Evolutionary conservation across 2,797 vertebrate species (phyloP), one percentile per base, ranked within the genome.

Genomic region (Syndactyla subalaris): DNA sequence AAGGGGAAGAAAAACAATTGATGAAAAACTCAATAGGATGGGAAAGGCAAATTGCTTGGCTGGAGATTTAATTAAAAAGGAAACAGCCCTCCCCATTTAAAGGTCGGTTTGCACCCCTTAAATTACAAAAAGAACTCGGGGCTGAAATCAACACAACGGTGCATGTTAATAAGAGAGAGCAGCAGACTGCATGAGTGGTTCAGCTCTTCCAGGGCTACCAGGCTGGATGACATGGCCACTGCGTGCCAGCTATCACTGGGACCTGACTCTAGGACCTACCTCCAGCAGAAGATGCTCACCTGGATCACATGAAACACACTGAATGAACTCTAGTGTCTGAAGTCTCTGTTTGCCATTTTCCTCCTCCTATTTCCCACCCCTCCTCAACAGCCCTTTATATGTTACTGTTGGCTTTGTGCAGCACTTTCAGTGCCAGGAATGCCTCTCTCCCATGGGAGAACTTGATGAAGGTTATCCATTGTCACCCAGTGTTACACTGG

Each of bases 41-140:
- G 93, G 96, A 97, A 98, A 97, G 94, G 96, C 94, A 97, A 97
- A 98, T 95, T 97, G 91, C 96, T 94, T 94, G 96, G 93, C 96
- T 96, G 94, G 94, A 97, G 97, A 96, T 98, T 97, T 97, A 97
- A 97, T 98, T 97, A 96, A 96, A 96, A 97, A 97, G 87, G 96
- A 97, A 97, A 94, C 96, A 95, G 46, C 85, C 89, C 81, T 96
- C 88, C 88, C 88, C 82, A 79, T 95, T 93, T 93, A 95, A 97
- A 97, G 92, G 95, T 95, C 95, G 89, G 91, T 92, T 94, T 95
- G 96, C 67, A 96, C 81, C 92, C 92, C 91, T 95, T 96, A 93
- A 93, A 97, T 91, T 91, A 96, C 81, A 81, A 67, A 95, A 96
- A 89, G 86, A 86, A 92, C 83, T 96, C 54, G 16, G 55, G 85